Percentiles rank a stretch among this genome's conserved stretches.
Evolutionary conservation across 2,888 invertebrate genomes (phyloP).

Genomic region (Eupithecia vulgata): DNA sequence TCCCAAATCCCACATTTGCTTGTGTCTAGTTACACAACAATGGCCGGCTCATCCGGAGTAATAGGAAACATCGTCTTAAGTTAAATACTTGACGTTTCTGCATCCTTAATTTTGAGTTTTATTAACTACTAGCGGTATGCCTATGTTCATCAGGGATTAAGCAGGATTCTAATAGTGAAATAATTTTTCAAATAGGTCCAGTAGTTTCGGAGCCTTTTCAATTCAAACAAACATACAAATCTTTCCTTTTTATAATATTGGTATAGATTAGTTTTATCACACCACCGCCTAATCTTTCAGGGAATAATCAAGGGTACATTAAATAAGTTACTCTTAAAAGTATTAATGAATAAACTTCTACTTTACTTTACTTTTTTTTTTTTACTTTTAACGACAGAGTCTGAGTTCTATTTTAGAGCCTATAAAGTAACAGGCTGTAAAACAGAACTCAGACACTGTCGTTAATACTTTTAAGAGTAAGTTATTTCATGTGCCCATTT

Average conservation of each 20-base stretch:
- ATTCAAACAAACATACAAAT: too few relatives aligned
- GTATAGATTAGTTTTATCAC: too few relatives aligned
- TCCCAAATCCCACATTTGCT: slow-evolving; percentile 41
- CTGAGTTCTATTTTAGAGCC: slow-evolving; percentile 19
- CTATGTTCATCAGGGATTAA: not conserved
- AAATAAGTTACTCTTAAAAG: slow-evolving; percentile 1
- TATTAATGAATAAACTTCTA: too few relatives aligned
- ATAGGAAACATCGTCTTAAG: slow-evolving; percentile 41
- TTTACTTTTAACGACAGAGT: slow-evolving; percentile 15
- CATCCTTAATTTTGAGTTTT: not conserved
- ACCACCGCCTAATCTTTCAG: too few relatives aligned
- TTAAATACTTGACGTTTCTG: slow-evolving; percentile 13
- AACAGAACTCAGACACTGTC: too few relatives aligned
- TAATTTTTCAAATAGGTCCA: too few relatives aligned
- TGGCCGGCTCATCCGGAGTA: slow-evolving; percentile 36
- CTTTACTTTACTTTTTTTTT: too few relatives aligned
- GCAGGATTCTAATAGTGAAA: too few relatives aligned
- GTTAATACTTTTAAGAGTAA: too few relatives aligned
- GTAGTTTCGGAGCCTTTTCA: too few relatives aligned
- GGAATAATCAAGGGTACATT: not conserved
- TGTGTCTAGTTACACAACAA: slow-evolving; percentile 50
- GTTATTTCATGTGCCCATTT: too few relatives aligned
- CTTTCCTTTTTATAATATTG: too few relatives aligned
- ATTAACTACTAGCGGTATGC: not conserved
- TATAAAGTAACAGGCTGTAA: slow-evolving; percentile 18